Percentiles rank a stretch among this genome's conserved stretches.
phyloP scores from a whole-genome alignment of 2,888 invertebrate species.

The Pseudococcus jackbeardsleyi region DNA sequence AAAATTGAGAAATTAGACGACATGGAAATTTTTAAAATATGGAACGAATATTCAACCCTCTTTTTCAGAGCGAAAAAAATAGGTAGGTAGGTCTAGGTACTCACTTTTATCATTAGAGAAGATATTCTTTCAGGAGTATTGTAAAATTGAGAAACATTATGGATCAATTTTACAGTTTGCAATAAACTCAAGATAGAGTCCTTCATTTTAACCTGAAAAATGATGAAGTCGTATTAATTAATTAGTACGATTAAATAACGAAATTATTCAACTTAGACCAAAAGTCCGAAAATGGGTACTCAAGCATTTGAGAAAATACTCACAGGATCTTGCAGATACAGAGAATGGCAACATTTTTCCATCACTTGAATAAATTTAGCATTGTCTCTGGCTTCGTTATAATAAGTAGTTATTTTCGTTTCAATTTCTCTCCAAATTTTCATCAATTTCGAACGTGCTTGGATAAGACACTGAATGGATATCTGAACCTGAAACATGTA shows the following conservation, averaged over 20 bases:
- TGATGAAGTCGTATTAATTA: too few species aligned
- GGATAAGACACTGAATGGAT: conserved; percentile 81
- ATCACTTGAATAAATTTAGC: conserved; percentile 94
- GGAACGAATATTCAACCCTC: too few species aligned
- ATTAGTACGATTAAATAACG: too few species aligned
- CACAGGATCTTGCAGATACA: conserved; percentile 91
- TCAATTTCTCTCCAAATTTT: conserved; percentile 88
- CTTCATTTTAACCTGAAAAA: conserved; percentile 81
- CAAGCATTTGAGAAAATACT: neutral
- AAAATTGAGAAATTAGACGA: too few species aligned
- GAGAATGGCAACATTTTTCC: conserved; percentile 94
- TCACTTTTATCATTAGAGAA: conserved; percentile 93
- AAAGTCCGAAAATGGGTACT: neutral
- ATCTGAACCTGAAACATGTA: conserved; percentile 71
- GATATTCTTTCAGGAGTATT: conserved; percentile 97
- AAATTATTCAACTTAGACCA: too few species aligned
- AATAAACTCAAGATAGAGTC: conserved; percentile 89
- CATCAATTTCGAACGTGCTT: conserved; percentile 83
- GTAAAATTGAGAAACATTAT: conserved; percentile 95
- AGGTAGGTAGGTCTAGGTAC: neutral
- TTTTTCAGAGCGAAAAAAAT: conserved; percentile 46
- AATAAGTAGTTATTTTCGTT: conserved; percentile 92
- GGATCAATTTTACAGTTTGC: conserved; percentile 92
- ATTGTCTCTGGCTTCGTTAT: conserved; percentile 95
- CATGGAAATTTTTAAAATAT: too few species aligned